Evolutionary conservation across 30 jellyfish, hydroid and myxozoan genomes (phyloP).

Genomic region (Turritopsis rubra): DNA sequence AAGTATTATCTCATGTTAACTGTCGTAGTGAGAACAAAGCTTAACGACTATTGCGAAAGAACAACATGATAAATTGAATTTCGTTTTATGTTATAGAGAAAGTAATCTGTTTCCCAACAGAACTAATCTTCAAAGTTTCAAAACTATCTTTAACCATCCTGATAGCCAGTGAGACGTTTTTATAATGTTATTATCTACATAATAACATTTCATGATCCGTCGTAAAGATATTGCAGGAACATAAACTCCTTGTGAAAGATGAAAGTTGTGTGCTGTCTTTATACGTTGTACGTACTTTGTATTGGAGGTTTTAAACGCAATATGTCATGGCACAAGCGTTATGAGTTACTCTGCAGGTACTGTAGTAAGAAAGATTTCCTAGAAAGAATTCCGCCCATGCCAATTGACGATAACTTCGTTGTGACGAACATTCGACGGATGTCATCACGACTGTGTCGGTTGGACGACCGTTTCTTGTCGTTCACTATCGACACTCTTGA

Average conservation of each 20-base stretch:
- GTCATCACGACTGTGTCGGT: slow-evolving; percentile 17
- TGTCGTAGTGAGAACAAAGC: neutral
- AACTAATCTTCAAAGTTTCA: neutral
- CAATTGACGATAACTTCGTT: neutral
- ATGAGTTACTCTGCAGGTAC: neutral
- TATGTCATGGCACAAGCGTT: neutral
- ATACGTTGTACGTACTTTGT: neutral
- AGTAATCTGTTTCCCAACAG: neutral
- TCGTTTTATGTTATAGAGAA: neutral
- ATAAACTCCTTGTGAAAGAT: neutral
- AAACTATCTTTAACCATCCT: neutral
- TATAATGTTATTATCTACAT: too few species aligned
- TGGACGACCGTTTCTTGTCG: slow-evolving; percentile 61
- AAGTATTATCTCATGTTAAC: neutral
- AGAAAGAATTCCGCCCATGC: neutral
- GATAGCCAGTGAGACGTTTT: neutral
- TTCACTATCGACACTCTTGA: slow-evolving; percentile 47
- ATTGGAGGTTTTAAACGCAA: neutral
- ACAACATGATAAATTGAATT: neutral
- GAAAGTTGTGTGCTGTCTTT: neutral
- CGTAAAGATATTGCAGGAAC: neutral
- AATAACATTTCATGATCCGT: neutral
- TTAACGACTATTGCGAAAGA: neutral
- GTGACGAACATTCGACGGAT: neutral
- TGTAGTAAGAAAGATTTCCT: neutral